These are phyloP conservation scores for Trichechus manatus DNA, from an alignment of 2,113 vertebrate genomes.

Conservation along the genomic window DNA sequence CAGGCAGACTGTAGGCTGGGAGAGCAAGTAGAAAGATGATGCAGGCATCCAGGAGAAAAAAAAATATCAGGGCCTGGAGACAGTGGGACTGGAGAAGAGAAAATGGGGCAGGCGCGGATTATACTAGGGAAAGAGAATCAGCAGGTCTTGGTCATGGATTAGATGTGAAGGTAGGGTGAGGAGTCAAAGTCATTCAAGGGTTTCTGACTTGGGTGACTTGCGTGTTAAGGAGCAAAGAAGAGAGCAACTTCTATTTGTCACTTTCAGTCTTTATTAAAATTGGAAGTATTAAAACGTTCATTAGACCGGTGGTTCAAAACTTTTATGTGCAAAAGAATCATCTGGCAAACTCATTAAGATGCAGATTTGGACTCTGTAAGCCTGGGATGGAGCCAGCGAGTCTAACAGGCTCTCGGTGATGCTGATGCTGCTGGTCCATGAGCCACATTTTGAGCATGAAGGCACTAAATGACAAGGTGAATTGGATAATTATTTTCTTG, in stretches of 20 bases:
- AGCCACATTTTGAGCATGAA: background rate
- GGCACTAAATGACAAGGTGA: background rate
- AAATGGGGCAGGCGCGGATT: background rate
- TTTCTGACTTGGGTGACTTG: background rate
- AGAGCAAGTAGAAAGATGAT: background rate
- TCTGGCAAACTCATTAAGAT: background rate
- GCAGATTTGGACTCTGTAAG: background rate
- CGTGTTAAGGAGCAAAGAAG: background rate
- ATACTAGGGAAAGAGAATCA: background rate
- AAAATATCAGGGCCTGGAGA: too few relatives aligned
- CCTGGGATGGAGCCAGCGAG: background rate
- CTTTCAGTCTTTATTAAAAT: background rate
- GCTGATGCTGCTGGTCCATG: accelerated
- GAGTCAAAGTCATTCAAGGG: background rate
- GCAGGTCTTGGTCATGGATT: background rate
- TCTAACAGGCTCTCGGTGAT: background rate
- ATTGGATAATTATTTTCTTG: background rate
- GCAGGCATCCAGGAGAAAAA: background rate
- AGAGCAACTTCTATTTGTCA: background rate
- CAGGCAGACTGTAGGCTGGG: background rate
- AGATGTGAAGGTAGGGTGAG: background rate
- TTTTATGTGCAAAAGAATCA: background rate
- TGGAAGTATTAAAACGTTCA: background rate
- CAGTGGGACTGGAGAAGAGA: background rate
- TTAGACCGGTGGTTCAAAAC: background rate